phyloP scores from a whole-genome alignment of 2,797 vertebrate species.

The Intellagama lesueurii region DNA sequence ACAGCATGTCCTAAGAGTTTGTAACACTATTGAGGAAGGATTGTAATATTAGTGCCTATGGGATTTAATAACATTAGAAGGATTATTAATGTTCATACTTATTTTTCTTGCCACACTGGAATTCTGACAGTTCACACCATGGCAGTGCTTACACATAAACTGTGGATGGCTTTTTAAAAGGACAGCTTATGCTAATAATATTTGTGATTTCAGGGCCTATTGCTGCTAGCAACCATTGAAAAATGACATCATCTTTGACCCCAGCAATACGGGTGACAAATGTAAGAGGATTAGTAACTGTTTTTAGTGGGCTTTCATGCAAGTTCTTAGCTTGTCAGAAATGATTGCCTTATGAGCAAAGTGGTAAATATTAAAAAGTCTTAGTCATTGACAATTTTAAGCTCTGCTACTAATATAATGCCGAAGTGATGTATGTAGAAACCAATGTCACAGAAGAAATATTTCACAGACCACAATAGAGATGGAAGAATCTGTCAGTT shows the following conservation, averaged over 20 bases:
- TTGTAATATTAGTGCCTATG: not conserved
- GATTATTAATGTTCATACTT: slow-evolving; percentile 57
- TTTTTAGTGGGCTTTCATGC: slow-evolving; percentile 57
- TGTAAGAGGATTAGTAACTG: slow-evolving; percentile 66
- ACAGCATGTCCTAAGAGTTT: not conserved
- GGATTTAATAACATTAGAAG: slow-evolving; percentile 56
- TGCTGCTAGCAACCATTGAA: slow-evolving; percentile 55
- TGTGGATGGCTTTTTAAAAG: slow-evolving; percentile 47
- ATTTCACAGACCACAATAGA: not conserved
- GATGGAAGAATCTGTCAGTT: not conserved
- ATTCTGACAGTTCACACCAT: slow-evolving; percentile 47
- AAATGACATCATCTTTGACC: slow-evolving; percentile 69
- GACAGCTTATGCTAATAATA: slow-evolving; percentile 42
- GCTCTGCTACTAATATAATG: not conserved
- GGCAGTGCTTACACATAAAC: slow-evolving; percentile 40
- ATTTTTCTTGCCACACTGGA: slow-evolving; percentile 40
- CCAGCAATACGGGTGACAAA: slow-evolving; percentile 51
- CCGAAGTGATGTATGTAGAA: not conserved
- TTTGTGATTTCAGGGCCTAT: slow-evolving; percentile 56
- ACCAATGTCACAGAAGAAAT: accelerated
- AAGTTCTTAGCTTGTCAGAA: slow-evolving; percentile 66
- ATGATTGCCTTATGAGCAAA: slow-evolving; percentile 63
- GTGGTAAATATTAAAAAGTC: slow-evolving; percentile 67
- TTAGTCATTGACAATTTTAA: slow-evolving; percentile 55
- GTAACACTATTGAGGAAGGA: not conserved